Conservation (phyloP, 2,888 invertebrate species). For the Biston stratarius region DNA sequence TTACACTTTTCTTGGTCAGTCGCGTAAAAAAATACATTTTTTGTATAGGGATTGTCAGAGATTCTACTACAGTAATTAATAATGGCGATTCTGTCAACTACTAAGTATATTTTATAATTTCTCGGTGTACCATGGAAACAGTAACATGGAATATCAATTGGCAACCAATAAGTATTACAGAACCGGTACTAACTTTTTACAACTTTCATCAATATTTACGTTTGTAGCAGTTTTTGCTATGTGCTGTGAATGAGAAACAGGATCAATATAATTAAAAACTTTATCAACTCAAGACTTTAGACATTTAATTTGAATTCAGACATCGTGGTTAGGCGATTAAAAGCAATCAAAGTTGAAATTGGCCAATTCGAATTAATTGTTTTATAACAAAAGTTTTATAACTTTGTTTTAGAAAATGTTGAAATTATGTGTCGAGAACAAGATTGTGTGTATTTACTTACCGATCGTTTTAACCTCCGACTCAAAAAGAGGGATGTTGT, state of each 20-base stretch:
- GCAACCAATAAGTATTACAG: constrained; percentile 18
- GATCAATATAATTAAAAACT: not conserved
- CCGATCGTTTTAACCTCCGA: no score
- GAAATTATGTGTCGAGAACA: not conserved
- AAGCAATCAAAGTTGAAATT: constrained; percentile 27
- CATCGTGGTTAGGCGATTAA: constrained; percentile 6
- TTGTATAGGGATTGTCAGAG: no score
- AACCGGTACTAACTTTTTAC: constrained; percentile 18
- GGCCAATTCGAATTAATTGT: constrained; percentile 12
- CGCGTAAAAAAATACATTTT: no score
- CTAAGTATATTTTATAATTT: no score
- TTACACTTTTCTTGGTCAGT: no score
- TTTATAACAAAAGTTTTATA: constrained; percentile 9
- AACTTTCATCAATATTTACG: constrained; percentile 23
- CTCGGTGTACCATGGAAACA: constrained; percentile 5
- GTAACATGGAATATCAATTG: constrained; percentile 17
- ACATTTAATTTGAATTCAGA: constrained; percentile 14
- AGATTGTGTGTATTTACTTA: not conserved
- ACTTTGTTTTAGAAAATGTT: constrained; percentile 8
- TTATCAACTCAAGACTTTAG: constrained; percentile 2
- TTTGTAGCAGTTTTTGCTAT: constrained; percentile 5
- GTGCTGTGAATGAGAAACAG: not conserved
- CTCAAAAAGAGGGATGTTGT: no score
- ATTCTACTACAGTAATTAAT: no score
- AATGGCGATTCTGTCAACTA: no score